phyloP scores from a whole-genome alignment of 2,797 vertebrate genomes.

The Syngnathus acus region DNA sequence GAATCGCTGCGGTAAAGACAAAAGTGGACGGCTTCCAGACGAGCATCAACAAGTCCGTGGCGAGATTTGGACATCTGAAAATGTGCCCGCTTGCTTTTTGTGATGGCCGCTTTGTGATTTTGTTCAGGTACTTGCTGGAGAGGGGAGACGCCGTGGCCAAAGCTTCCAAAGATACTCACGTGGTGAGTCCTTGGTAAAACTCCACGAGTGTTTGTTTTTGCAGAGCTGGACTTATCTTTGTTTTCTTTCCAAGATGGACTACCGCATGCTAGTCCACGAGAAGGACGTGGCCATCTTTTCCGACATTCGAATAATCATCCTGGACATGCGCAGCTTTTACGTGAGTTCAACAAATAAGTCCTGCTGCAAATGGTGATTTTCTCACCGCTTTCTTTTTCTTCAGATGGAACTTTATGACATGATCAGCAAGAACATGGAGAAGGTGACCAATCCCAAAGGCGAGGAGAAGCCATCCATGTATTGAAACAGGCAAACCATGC shows the following conservation, averaged over 20 bases:
- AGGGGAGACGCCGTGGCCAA: slow-evolving; percentile 87
- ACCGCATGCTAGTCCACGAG: slow-evolving; percentile 79
- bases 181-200: slow-evolving; percentile 63
- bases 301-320: slow-evolving; percentile 73
- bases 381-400: neutral
- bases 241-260: slow-evolving; percentile 78
- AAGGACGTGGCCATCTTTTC: slow-evolving; percentile 75
- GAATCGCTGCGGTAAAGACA: slow-evolving; percentile 80
- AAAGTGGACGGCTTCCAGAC: slow-evolving; percentile 82
- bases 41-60: slow-evolving; percentile 79
- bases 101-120: neutral
- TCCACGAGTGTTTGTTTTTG: neutral
- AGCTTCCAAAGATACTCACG: slow-evolving; percentile 87
- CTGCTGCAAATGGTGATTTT: neutral
- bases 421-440: slow-evolving; percentile 82
- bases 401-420: slow-evolving; percentile 86
- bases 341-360: slow-evolving; percentile 60
- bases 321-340: slow-evolving; percentile 82
- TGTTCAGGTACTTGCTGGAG: slow-evolving; percentile 78
- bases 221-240: neutral
- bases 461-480: slow-evolving; percentile 91
- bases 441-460: slow-evolving; percentile 87
- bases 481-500: slow-evolving; percentile 48
- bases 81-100: neutral
- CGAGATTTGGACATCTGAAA: neutral